Base-by-base conservation (phyloP, 2,888 invertebrate genomes). In the Drosophila emarginata region DNA sequence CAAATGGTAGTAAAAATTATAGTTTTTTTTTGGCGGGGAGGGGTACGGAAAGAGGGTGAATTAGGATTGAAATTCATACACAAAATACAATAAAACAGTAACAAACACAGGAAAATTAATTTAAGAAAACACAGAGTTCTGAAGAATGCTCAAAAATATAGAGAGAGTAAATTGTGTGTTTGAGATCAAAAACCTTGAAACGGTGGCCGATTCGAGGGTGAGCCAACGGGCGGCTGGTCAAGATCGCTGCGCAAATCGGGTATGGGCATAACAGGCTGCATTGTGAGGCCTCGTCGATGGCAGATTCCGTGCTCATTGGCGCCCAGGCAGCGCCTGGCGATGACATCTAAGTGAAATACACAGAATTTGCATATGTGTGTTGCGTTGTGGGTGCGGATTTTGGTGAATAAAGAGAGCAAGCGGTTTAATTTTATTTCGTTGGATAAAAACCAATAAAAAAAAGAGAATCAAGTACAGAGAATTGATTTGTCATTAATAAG, bases 291-390 rank as follows among this genome's bases (percentile, higher is more conserved):
- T 90, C 95, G 95, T 93, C 94, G 94, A 94, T 96, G 96, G 91
- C 95, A 94, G 93, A 97, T 96, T 93, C 96, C 97, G 93, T 96
- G 95, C 93, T 94, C 94, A 95, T 96, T 97, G 93, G 95, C 93
- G 87, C 91, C 91, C 80, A 88, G 77, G 67, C 79, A 87, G 70
- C 90, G 90, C 84, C 88, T 87, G 66, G 85, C 80, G 87, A 88
- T 87, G 87, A 89, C 86, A 74, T 91, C 91, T 91, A 72, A 66
- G 58, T 50, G 53, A 32, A 37, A 61, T 65, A 52, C 45, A 23
- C 21, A 36, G 51, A 59, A 26, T 61, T 65, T 61, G 65, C 54
- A 67, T 62, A 79, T 36, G 53, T 61, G 36, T 51, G 36, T 51
- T 52, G 51, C 51, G 60, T 36, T 21, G 18, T 50, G 50, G 18